These are phyloP conservation scores for Aphaenogaster rudis DNA, from an alignment of 1,140 invertebrate species.

Conservation along the genomic window DNA sequence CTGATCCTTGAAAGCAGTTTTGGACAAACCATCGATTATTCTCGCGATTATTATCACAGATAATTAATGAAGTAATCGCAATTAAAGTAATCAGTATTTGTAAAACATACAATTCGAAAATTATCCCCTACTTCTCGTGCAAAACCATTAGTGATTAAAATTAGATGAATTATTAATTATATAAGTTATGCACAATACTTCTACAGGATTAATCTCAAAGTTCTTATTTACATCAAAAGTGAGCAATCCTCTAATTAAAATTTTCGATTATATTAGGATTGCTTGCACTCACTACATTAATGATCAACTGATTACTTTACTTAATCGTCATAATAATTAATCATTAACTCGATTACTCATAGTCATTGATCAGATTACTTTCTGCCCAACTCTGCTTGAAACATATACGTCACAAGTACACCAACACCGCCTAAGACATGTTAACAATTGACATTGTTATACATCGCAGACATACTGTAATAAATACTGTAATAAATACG, in stretches of 20 bases:
- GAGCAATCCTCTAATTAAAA: background rate
- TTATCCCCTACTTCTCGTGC: background rate
- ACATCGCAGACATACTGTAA: conserved; percentile 13
- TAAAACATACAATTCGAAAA: background rate
- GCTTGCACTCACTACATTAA: background rate
- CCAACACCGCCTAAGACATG: conserved; percentile 29
- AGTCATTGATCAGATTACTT: conserved; percentile 9
- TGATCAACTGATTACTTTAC: conserved; percentile 11
- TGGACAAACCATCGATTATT: conserved; percentile 5
- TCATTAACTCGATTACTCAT: conserved; percentile 1
- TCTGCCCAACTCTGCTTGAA: conserved; percentile 27
- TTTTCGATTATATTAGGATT: background rate
- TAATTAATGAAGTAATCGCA: background rate
- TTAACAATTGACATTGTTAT: conserved; percentile 41
- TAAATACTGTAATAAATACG: conserved; percentile 34
- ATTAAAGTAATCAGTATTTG: background rate
- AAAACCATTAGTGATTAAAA: background rate
- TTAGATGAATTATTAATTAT: background rate
- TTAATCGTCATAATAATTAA: conserved; percentile 15
- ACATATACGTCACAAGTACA: conserved; percentile 47
- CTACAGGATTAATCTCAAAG: background rate
- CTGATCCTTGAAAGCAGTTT: conserved; percentile 12
- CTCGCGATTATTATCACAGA: background rate
- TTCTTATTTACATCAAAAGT: background rate
- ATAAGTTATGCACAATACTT: background rate